phyloP scores from a whole-genome alignment of 2,888 invertebrate genomes.

The Aspidiotus destructor region DNA sequence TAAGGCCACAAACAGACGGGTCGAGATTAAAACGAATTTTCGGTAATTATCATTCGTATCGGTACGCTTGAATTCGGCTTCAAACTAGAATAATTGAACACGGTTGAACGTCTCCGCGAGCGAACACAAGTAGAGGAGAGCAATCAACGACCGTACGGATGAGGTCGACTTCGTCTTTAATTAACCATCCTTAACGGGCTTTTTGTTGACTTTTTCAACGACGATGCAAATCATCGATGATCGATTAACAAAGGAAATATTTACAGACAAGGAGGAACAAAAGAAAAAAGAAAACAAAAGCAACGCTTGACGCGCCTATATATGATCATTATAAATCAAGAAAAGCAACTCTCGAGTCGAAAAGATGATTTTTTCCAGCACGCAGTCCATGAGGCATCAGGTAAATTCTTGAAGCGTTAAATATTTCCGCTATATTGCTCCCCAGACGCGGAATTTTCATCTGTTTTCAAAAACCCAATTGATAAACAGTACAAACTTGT shows the following conservation, averaged over 20 bases:
- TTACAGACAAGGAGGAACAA: neutral
- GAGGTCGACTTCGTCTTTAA: constrained; percentile 12
- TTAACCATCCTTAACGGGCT: constrained; percentile 11
- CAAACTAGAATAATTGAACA: neutral
- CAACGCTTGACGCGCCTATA: neutral
- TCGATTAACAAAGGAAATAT: neutral
- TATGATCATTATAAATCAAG: neutral
- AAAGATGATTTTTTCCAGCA: neutral
- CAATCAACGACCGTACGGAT: constrained; percentile 8
- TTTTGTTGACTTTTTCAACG: neutral
- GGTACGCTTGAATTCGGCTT: neutral
- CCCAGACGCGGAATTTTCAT: too few relatives aligned
- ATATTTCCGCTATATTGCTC: too few relatives aligned
- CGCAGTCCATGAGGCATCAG: neutral
- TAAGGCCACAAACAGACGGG: too few relatives aligned
- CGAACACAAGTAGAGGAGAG: neutral
- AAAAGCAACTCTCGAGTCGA: neutral
- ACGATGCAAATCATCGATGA: neutral
- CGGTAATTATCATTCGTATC: neutral
- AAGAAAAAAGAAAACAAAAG: neutral
- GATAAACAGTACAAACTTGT: too few relatives aligned
- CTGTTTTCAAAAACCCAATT: too few relatives aligned
- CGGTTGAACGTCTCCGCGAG: neutral
- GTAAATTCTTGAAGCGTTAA: too few relatives aligned
- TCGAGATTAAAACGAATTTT: neutral